These are phyloP conservation scores for Caenorhabditis sp. DNA, from an alignment of 2,888 invertebrate genomes.

Conservation along the genomic window DNA sequence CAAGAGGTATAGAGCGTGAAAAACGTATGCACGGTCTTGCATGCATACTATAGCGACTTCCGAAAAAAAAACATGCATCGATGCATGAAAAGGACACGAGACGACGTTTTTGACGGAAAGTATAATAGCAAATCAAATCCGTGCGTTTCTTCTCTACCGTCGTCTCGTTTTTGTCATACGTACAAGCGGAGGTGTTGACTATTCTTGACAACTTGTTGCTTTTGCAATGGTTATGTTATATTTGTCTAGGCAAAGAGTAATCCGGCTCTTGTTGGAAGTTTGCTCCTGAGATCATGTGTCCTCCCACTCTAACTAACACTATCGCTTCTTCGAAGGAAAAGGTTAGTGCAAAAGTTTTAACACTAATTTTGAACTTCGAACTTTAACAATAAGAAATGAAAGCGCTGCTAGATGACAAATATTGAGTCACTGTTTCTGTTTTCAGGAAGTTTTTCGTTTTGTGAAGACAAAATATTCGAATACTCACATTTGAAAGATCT, in stretches of 20 bases:
- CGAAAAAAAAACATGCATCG: conserved; percentile 49
- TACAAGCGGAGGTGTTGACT: conserved; percentile 57
- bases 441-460: no score
- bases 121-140: conserved; percentile 43
- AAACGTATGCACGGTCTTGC: neutral
- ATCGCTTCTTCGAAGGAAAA: neutral
- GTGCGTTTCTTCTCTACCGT: conserved; percentile 33
- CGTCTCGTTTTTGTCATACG: conserved; percentile 48
- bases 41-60: conserved; percentile 39
- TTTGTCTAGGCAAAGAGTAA: conserved; percentile 29
- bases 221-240: conserved; percentile 39
- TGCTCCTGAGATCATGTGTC: conserved; percentile 9
- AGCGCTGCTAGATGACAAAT: no score
- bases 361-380: neutral
- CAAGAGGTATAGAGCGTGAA: neutral
- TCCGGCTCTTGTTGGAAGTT: conserved; percentile 5
- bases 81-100: conserved; percentile 47
- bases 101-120: conserved; percentile 31
- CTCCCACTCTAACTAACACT: neutral
- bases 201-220: conserved; percentile 60
- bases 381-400: neutral
- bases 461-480: no score
- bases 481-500: no score
- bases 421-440: no score
- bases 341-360: neutral